Conservation (phyloP, 2,888 invertebrate genomes). For the Sesamia inferens region DNA sequence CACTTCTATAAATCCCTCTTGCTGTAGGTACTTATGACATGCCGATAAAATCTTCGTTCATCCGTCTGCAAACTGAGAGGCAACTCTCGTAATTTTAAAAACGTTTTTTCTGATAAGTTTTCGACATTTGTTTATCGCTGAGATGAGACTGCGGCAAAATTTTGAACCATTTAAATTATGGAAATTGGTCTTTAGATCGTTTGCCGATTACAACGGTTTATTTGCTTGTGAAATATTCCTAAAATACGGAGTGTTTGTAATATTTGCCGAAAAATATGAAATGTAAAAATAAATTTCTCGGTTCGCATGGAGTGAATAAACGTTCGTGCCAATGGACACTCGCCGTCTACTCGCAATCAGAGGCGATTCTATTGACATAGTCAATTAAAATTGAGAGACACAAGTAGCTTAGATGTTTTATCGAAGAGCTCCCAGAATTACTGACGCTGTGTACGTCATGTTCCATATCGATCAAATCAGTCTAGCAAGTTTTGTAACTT, state of each 20-base stretch:
- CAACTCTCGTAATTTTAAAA: too few species aligned
- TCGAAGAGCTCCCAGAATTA: conserved; percentile 1
- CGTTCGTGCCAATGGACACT: conserved; percentile 17
- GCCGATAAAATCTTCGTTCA: too few species aligned
- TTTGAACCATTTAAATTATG: too few species aligned
- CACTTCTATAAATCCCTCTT: too few species aligned
- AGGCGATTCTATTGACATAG: conserved; percentile 42
- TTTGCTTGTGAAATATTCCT: neutral
- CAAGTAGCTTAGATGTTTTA: conserved; percentile 10
- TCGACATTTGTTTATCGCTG: too few species aligned
- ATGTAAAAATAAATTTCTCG: neutral
- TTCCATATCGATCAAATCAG: conserved; percentile 12
- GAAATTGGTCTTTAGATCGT: neutral
- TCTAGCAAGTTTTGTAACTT: neutral
- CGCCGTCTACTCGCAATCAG: conserved; percentile 20
- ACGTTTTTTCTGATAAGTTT: too few species aligned
- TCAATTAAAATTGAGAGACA: conserved; percentile 29
- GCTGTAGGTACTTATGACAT: too few species aligned
- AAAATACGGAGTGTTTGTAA: neutral
- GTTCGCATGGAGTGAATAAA: neutral
- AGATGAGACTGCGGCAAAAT: too few species aligned
- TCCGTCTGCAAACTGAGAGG: neutral
- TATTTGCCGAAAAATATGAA: neutral
- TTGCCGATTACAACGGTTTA: neutral
- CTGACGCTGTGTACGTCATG: neutral